A percentile compares a stretch with the other conserved stretches of the same genome.
These are phyloP conservation scores for Anhinga anhinga DNA, from an alignment of 2,113 vertebrate genomes.

Conservation along the genomic window DNA sequence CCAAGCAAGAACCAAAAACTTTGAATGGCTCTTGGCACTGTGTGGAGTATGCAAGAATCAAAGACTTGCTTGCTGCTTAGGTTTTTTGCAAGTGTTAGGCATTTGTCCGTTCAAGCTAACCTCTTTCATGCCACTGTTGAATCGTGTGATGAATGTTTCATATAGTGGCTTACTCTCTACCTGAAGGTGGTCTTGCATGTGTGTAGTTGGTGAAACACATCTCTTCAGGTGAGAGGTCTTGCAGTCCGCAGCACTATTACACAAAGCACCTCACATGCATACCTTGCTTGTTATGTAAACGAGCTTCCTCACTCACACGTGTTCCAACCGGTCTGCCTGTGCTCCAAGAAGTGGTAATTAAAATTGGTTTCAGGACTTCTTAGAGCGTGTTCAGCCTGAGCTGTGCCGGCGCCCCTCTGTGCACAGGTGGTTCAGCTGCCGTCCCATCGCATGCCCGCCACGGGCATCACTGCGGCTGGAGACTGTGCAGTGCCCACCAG, in stretches of 20 bases:
- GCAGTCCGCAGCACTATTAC: neutral
- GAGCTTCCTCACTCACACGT: neutral
- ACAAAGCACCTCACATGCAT: neutral
- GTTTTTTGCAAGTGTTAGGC: neutral
- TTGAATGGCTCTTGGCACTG: neutral
- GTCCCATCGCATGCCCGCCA: rapidly evolving
- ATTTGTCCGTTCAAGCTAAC: neutral
- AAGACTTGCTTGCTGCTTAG: neutral
- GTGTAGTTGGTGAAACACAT: neutral
- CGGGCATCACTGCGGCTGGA: rapidly evolving
- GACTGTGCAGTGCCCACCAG: rapidly evolving
- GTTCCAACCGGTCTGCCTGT: neutral
- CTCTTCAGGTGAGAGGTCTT: constrained; percentile 7
- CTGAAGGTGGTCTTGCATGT: neutral
- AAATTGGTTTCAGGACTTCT: neutral
- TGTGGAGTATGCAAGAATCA: neutral
- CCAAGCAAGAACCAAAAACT: neutral
- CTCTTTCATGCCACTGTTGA: neutral
- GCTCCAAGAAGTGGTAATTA: neutral
- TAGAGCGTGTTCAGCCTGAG: neutral
- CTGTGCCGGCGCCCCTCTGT: neutral
- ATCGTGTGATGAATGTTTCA: neutral
- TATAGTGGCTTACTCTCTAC: neutral
- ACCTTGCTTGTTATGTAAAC: constrained; percentile 4
- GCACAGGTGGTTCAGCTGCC: rapidly evolving